These are phyloP conservation scores for Mesocentrotus franciscanus DNA, from an alignment of 53 echinoderm and acorn worm genomes.

Conservation along the genomic window DNA sequence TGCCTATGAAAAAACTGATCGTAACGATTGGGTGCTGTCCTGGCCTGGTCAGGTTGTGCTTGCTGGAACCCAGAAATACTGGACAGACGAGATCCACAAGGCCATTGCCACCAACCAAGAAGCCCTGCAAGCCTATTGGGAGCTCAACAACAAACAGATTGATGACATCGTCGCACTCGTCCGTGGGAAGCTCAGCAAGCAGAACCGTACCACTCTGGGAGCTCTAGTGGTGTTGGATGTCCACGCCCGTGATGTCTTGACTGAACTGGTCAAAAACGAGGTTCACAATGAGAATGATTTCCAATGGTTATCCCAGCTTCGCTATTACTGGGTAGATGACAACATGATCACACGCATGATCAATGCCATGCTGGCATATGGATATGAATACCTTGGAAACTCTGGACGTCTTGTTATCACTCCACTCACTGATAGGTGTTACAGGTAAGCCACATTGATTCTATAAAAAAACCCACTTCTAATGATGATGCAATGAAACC, in stretches of 20 bases:
- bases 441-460: constrained; percentile 79
- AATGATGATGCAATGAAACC: not conserved
- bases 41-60: constrained; percentile 98
- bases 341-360: constrained; percentile 97
- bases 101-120: constrained; percentile 85
- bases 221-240: constrained; percentile 98
- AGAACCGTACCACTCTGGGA: constrained; percentile 98
- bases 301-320: constrained; percentile 95
- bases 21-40: constrained; percentile 91
- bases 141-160: constrained; percentile 92
- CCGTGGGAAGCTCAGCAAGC: constrained; percentile 98
- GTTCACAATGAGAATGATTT: constrained; percentile 92
- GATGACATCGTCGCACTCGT: constrained; percentile 97
- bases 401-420: constrained; percentile 98
- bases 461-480: not conserved
- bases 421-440: constrained; percentile 97
- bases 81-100: constrained; percentile 95
- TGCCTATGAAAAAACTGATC: constrained; percentile 80
- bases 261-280: constrained; percentile 76
- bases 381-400: constrained; percentile 97
- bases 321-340: constrained; percentile 95
- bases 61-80: constrained; percentile 91
- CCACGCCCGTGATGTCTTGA: constrained; percentile 94
- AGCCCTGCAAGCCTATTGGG: constrained; percentile 83
- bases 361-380: constrained; percentile 97